These are phyloP conservation scores for Salvator merianae DNA, from an alignment of 2,113 vertebrate species.

Conservation along the genomic window DNA sequence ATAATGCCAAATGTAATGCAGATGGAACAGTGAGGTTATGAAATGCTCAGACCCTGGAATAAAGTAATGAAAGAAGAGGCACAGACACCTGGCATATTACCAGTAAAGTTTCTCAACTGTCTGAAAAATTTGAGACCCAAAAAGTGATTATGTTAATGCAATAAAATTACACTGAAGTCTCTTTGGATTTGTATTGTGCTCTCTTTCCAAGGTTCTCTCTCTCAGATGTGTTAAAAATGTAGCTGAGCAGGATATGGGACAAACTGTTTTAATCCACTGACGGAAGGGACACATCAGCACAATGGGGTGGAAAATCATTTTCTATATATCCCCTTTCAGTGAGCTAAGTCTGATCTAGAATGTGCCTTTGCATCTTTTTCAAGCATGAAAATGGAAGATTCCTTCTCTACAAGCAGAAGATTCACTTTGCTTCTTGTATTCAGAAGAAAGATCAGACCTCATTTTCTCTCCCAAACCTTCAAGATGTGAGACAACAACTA, in stretches of 20 bases:
- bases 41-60: neutral
- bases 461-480: too few species aligned
- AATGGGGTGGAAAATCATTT: too few species aligned
- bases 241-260: neutral
- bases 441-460: too few species aligned
- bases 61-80: neutral
- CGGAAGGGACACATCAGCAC: too few species aligned
- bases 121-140: neutral
- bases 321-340: too few species aligned
- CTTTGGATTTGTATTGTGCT: constrained; percentile 43
- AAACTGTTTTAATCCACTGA: neutral
- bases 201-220: constrained; percentile 43
- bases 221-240: neutral
- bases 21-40: neutral
- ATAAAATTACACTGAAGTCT: neutral
- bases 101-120: neutral
- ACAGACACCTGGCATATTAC: neutral
- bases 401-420: too few species aligned
- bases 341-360: too few species aligned
- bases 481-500: too few species aligned
- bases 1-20: neutral
- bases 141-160: neutral
- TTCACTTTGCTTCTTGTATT: too few species aligned
- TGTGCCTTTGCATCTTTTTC: too few species aligned
- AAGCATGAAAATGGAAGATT: too few species aligned